These are phyloP conservation scores for Neomicropteryx cornuta DNA, from an alignment of 1,140 invertebrate genomes.

Conservation along the genomic window DNA sequence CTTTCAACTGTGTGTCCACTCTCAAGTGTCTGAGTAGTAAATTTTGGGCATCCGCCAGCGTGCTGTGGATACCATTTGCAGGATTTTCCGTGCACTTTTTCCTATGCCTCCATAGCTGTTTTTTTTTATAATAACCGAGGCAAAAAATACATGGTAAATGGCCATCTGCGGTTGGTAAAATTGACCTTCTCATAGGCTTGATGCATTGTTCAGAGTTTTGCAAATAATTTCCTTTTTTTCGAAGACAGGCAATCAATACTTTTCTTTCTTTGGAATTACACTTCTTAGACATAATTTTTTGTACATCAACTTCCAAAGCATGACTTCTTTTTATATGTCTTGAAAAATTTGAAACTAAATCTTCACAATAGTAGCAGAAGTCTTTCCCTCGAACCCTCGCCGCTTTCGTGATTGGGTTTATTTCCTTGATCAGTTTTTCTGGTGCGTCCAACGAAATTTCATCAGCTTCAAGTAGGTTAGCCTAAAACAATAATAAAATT, in stretches of 20 bases:
- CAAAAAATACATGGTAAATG: neutral
- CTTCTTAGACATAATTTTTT: neutral
- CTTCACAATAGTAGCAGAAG: neutral
- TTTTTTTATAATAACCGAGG: conserved; percentile 4
- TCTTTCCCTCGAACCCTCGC: neutral
- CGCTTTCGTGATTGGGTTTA: too few relatives aligned
- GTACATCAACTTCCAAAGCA: neutral
- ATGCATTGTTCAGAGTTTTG: neutral
- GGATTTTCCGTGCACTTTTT: conserved; percentile 2
- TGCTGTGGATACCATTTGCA: neutral
- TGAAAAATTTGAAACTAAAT: neutral
- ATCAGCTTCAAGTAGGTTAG: too few relatives aligned
- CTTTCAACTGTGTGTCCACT: conserved; percentile 7
- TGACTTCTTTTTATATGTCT: neutral
- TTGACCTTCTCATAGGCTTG: neutral
- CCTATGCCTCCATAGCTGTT: conserved; percentile 8
- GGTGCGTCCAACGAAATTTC: too few relatives aligned
- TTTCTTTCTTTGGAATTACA: neutral
- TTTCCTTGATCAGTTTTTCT: too few relatives aligned
- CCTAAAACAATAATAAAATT: too few relatives aligned
- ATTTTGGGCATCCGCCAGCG: conserved; percentile 5
- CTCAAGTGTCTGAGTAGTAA: conserved; percentile 3
- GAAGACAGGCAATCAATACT: neutral
- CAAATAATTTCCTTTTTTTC: neutral
- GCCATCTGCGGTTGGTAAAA: neutral